These are phyloP conservation scores for Tinea semifulvella DNA, from an alignment of 2,888 invertebrate species.

Conservation along the genomic window DNA sequence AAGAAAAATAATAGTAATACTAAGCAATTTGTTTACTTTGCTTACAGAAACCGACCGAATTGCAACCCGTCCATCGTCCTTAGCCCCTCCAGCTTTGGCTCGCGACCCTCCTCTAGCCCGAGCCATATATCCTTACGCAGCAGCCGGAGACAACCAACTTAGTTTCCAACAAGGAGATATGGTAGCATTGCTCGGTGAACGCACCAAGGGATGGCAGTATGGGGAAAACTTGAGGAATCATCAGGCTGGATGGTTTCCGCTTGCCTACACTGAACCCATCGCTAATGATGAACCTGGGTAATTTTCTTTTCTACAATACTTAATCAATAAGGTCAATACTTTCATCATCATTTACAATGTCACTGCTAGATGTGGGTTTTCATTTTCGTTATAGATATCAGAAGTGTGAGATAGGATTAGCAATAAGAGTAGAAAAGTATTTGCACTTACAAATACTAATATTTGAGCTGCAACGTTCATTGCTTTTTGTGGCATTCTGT, in stretches of 20 bases:
- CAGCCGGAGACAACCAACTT: slow-evolving; percentile 89
- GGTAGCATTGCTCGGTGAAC: slow-evolving; percentile 86
- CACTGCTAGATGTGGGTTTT: not conserved
- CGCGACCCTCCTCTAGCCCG: slow-evolving; percentile 82
- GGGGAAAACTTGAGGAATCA: slow-evolving; percentile 95
- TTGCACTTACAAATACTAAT: too few species aligned
- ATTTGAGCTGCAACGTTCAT: too few species aligned
- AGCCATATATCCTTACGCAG: slow-evolving; percentile 89
- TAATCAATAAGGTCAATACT: too few species aligned
- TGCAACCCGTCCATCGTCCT: slow-evolving; percentile 70
- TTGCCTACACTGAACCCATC: slow-evolving; percentile 91
- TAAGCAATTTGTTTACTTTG: too few species aligned
- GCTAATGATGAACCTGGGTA: slow-evolving; percentile 73
- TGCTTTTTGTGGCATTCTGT: too few species aligned
- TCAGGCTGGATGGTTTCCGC: slow-evolving; percentile 93
- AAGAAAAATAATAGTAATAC: too few species aligned
- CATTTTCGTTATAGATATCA: not conserved
- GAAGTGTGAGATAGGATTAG: not conserved
- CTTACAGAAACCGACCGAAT: slow-evolving; percentile 41
- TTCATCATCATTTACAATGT: too few species aligned
- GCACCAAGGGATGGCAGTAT: slow-evolving; percentile 96
- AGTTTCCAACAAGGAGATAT: slow-evolving; percentile 92
- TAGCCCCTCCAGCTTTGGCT: slow-evolving; percentile 65
- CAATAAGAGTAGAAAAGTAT: too few species aligned
- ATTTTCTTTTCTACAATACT: too few species aligned